phyloP scores from a whole-genome alignment of 2,113 vertebrate genomes.

The Plectropomus leopardus region DNA sequence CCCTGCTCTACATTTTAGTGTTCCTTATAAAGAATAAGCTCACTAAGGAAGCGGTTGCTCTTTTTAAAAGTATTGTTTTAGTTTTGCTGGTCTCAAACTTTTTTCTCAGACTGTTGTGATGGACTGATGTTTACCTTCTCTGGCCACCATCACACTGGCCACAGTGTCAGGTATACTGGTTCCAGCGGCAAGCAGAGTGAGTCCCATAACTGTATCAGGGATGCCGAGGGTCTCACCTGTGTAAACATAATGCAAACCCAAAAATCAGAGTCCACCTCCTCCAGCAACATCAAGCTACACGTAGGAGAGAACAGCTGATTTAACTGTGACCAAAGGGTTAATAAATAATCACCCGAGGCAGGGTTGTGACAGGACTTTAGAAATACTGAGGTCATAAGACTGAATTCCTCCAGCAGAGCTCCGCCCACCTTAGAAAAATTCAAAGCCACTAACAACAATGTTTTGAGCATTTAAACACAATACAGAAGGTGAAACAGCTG shows the following conservation, averaged over 20 bases:
- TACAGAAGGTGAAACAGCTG: too few relatives aligned
- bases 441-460: background rate
- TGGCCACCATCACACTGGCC: conserved; percentile 94
- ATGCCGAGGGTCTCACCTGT: conserved; percentile 93
- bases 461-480: background rate
- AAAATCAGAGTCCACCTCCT: background rate
- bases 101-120: background rate
- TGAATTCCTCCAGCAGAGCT: background rate
- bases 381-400: conserved; percentile 16
- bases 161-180: conserved; percentile 98
- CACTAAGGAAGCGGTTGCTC: background rate
- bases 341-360: background rate
- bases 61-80: background rate
- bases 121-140: conserved; percentile 88
- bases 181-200: conserved; percentile 95
- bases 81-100: background rate
- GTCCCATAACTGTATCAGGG: conserved; percentile 97
- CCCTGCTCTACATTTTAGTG: background rate
- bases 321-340: background rate
- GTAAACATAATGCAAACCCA: background rate
- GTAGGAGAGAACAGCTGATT: background rate
- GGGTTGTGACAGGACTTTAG: background rate
- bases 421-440: background rate
- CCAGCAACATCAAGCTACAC: background rate
- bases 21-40: background rate